phyloP scores from a whole-genome alignment of 2,113 vertebrate species.

The Dendropsophus ebraccatus region DNA sequence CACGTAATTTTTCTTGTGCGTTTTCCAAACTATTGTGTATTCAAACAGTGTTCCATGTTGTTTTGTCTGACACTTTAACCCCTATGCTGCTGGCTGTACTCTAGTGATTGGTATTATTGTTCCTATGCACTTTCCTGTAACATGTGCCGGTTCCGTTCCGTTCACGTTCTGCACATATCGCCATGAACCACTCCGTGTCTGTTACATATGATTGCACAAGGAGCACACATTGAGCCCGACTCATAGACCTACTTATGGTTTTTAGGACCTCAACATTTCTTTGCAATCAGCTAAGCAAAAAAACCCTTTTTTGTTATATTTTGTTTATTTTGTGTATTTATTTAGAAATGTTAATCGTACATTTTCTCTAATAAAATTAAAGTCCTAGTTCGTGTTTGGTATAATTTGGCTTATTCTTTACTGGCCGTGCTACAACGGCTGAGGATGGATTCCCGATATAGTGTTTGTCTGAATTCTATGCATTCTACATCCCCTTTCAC shows the following conservation, averaged over 20 bases:
- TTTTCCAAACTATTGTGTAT: constrained; percentile 4
- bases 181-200: constrained; percentile 21
- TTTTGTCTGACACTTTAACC: constrained; percentile 45
- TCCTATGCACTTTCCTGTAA: constrained; percentile 47
- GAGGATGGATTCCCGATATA: background rate
- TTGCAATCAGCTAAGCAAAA: constrained; percentile 16
- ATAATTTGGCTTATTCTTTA: background rate
- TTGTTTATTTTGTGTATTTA: constrained; percentile 32
- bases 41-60: constrained; percentile 31
- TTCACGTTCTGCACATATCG: background rate
- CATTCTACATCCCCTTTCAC: background rate
- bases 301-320: background rate
- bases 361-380: constrained; percentile 35
- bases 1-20: background rate
- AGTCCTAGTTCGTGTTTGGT: background rate
- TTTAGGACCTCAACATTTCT: constrained; percentile 36
- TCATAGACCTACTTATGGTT: background rate
- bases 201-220: constrained; percentile 5
- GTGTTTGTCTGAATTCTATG: background rate
- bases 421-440: background rate
- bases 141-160: constrained; percentile 30
- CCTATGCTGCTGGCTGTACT: constrained; percentile 35
- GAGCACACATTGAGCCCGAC: constrained; percentile 3
- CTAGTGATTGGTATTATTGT: background rate
- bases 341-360: constrained; percentile 24